Conservation (phyloP, 2,113 vertebrate species). For the Rhipidura dahli region DNA sequence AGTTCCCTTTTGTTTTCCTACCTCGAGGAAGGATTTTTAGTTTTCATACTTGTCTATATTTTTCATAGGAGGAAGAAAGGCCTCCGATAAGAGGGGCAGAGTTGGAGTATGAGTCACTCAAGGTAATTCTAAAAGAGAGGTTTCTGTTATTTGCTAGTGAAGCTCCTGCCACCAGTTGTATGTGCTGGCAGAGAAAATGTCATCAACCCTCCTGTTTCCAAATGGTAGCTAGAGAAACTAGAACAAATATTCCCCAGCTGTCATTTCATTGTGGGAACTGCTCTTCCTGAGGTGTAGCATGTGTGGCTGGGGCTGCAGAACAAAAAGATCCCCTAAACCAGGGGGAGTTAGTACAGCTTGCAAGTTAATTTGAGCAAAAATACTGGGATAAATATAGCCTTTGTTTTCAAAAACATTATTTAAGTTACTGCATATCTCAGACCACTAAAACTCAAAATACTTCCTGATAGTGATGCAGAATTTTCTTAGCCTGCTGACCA, state of each 20-base stretch:
- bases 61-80: slow-evolving; percentile 85
- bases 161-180: neutral
- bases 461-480: neutral
- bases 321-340: neutral
- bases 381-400: neutral
- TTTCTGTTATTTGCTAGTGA: neutral
- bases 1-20: neutral
- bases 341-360: neutral
- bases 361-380: neutral
- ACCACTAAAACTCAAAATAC: neutral
- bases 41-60: slow-evolving; percentile 17
- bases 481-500: neutral
- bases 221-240: neutral
- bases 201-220: neutral
- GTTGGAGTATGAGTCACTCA: slow-evolving; percentile 95
- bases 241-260: neutral
- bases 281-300: neutral
- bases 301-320: neutral
- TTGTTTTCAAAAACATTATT: neutral
- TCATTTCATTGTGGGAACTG: neutral
- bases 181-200: neutral
- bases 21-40: neutral
- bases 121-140: slow-evolving; percentile 75
- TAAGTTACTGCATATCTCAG: neutral
- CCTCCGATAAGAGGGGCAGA: slow-evolving; percentile 91